These are phyloP conservation scores for Drosophila sproati DNA, from an alignment of 1,140 invertebrate genomes.

Conservation along the genomic window DNA sequence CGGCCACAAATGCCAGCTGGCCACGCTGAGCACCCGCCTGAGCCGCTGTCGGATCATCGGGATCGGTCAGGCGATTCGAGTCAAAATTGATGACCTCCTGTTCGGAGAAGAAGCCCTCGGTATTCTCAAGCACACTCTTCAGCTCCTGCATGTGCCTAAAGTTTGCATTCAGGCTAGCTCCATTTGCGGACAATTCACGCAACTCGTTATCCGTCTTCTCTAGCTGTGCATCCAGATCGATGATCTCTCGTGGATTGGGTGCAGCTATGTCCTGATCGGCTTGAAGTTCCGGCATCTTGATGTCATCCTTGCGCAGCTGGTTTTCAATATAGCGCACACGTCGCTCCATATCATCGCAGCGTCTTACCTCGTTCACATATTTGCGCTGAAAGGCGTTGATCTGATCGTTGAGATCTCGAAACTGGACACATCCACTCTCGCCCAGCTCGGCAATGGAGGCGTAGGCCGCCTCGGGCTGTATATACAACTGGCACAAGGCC, in stretches of 20 bases:
- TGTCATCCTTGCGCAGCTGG: constrained; percentile 96
- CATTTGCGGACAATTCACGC: constrained; percentile 96
- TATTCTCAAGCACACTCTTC: constrained; percentile 96
- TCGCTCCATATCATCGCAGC: constrained; percentile 97
- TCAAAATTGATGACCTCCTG: constrained; percentile 75
- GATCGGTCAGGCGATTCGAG: constrained; percentile 92
- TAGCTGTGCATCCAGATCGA: constrained; percentile 92
- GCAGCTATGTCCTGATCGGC: constrained; percentile 98
- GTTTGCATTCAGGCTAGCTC: constrained; percentile 96
- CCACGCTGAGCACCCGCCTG: constrained; percentile 86
- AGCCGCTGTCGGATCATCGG: constrained; percentile 92
- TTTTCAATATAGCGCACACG: constrained; percentile 96
- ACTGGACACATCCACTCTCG: constrained; percentile 95
- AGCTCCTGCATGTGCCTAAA: constrained; percentile 97
- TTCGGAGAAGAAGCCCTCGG: constrained; percentile 87
- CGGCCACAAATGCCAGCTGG: constrained; percentile 87
- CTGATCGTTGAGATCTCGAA: constrained; percentile 95
- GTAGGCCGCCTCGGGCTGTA: constrained; percentile 95
- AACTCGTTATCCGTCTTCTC: constrained; percentile 97
- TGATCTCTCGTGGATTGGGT: constrained; percentile 98
- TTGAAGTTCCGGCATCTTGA: constrained; percentile 90
- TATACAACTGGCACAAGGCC: constrained; percentile 94
- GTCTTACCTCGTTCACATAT: constrained; percentile 96
- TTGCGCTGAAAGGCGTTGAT: constrained; percentile 97
- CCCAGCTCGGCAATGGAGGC: constrained; percentile 94